Percentiles rank a stretch among this genome's conserved stretches.
phyloP scores from a whole-genome alignment of 2,888 invertebrate genomes.

The Beris morrisii region DNA sequence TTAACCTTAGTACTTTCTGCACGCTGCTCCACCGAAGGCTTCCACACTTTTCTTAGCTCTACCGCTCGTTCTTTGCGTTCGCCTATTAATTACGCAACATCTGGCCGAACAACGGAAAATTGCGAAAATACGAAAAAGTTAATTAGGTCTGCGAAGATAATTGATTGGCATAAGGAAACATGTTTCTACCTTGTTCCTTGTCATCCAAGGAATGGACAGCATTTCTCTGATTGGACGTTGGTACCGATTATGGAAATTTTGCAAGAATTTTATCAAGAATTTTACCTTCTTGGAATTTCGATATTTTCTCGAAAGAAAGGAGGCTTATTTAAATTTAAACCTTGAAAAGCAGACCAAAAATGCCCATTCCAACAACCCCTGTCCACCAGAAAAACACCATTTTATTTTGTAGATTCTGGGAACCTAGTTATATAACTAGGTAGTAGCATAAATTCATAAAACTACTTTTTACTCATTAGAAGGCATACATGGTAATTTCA shows the following conservation, averaged over 20 bases:
- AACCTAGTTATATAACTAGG: no score
- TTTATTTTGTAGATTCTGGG: no score
- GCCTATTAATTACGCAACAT: constrained; percentile 39
- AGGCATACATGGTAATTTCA: no score
- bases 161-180: constrained; percentile 32
- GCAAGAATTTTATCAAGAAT: no score
- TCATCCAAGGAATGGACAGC: neutral
- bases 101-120: constrained; percentile 32
- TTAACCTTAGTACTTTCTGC: constrained; percentile 6
- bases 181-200: constrained; percentile 13
- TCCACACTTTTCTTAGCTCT: constrained; percentile 9
- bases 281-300: no score
- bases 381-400: no score
- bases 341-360: no score
- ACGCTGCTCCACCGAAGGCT: neutral
- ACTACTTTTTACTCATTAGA: no score
- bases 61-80: constrained; percentile 18
- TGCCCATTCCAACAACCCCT: no score
- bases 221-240: neutral
- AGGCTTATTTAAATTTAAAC: no score
- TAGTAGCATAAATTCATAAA: no score
- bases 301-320: no score
- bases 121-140: constrained; percentile 33
- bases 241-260: neutral
- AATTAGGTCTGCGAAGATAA: constrained; percentile 35